phyloP scores from a whole-genome alignment of 64 coral and sea anemone genomes.

The Montipora efflorescens region DNA sequence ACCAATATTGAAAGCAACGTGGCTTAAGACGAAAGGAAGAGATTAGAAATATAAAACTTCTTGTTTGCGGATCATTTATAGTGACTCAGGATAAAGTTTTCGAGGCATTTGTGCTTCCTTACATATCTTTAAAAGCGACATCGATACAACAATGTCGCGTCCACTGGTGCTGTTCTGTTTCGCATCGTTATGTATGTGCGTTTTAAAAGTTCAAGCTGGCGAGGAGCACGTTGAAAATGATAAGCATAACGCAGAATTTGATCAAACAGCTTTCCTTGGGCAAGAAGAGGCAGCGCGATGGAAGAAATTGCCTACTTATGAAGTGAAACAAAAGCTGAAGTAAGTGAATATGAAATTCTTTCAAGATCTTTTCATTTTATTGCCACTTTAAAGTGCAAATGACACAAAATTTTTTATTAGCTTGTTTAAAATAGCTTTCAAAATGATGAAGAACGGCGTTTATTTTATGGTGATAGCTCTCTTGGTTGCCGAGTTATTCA shows the following conservation, averaged over 20 bases:
- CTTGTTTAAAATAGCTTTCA: too few relatives aligned
- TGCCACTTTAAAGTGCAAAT: background rate
- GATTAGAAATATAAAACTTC: background rate
- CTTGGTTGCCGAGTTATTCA: too few relatives aligned
- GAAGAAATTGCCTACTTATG: constrained; percentile 31
- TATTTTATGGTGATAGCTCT: background rate
- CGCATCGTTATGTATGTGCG: background rate
- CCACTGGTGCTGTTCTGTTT: background rate
- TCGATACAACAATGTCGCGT: background rate
- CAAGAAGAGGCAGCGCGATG: constrained; percentile 47
- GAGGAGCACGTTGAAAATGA: constrained; percentile 65
- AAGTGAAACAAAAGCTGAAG: constrained; percentile 77
- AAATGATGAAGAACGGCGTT: too few relatives aligned
- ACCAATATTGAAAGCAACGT: constrained; percentile 34
- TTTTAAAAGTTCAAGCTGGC: background rate
- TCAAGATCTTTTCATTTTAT: background rate
- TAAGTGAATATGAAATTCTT: constrained; percentile 16
- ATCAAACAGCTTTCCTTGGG: constrained; percentile 86
- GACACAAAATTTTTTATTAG: too few relatives aligned
- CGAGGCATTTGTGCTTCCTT: background rate
- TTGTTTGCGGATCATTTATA: background rate
- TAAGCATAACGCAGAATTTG: constrained; percentile 63
- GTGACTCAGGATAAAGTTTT: background rate
- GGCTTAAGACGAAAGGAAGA: constrained; percentile 26
- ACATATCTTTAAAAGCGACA: too few relatives aligned